phyloP scores from a whole-genome alignment of 2,888 invertebrate genomes.

The Drosophila lacicola region DNA sequence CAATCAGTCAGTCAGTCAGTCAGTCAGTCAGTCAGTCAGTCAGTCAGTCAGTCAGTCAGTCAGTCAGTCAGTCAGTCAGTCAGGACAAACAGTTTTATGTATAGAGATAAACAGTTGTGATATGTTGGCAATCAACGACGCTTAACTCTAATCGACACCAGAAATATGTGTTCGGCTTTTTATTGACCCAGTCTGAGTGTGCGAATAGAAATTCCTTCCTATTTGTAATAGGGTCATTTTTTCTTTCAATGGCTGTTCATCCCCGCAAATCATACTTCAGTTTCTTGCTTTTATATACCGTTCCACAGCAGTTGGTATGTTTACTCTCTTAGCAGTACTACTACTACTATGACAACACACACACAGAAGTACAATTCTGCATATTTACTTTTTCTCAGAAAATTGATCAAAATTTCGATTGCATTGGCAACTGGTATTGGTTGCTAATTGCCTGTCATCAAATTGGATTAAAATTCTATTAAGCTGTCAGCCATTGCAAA shows the following conservation, averaged over 20 bases:
- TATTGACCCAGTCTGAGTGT: conserved; percentile 2
- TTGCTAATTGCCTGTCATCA: conserved; percentile 60
- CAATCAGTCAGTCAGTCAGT: rapidly evolving
- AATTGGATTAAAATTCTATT: conserved; percentile 66
- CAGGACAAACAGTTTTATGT: too few relatives aligned
- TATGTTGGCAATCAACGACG: conserved; percentile 12
- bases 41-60: rapidly evolving
- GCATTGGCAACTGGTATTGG: conserved; percentile 20
- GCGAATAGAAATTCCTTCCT: background rate
- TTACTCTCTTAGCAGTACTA: background rate
- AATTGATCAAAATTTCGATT: conserved; percentile 21
- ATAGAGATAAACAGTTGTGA: background rate
- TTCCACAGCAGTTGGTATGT: background rate
- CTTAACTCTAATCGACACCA: background rate
- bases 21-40: too few relatives aligned
- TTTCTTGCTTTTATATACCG: background rate
- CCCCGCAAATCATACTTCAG: background rate
- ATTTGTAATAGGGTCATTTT: background rate
- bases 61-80: too few relatives aligned
- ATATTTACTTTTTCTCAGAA: background rate
- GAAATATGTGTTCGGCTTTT: background rate
- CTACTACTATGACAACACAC: background rate
- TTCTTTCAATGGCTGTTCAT: conserved; percentile 4
- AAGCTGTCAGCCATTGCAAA: conserved; percentile 43
- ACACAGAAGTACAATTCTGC: background rate